phyloP scores from a whole-genome alignment of 2,888 invertebrate genomes.

The Trachelus stipa region DNA sequence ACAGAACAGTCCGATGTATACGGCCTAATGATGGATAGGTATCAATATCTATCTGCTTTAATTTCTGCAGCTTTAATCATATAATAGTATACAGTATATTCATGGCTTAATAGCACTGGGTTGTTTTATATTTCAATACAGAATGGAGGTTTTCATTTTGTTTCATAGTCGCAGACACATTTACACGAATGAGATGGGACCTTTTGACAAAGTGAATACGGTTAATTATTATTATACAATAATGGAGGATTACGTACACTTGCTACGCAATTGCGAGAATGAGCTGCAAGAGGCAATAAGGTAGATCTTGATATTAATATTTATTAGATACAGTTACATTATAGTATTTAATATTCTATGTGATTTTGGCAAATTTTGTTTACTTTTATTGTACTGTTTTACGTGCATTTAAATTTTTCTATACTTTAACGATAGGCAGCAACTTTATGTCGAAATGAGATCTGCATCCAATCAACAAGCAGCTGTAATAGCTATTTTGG shows the following conservation, averaged over 20 bases:
- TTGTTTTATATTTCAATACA: not conserved
- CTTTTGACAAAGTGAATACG: conserved; percentile 25
- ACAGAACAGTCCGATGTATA: conserved; percentile 10
- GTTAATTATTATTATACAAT: conserved; percentile 40
- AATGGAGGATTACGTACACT: conserved; percentile 43
- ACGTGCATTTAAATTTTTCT: not conserved
- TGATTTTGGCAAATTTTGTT: not conserved
- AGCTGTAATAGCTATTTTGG: conserved; percentile 67
- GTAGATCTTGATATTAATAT: not conserved
- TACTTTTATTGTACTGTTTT: not conserved
- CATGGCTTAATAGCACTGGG: not conserved
- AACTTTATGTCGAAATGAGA: conserved; percentile 68
- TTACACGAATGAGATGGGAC: conserved; percentile 29
- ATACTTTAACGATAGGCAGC: conserved; percentile 59
- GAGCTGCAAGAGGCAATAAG: conserved; percentile 34
- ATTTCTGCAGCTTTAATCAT: not conserved
- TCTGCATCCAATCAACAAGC: conserved; percentile 65
- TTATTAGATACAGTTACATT: not conserved
- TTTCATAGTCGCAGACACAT: conserved; percentile 37
- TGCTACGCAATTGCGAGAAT: conserved; percentile 42
- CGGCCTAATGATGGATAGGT: conserved; percentile 17
- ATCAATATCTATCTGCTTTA: not conserved
- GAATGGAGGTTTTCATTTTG: not conserved
- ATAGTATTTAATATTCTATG: not conserved
- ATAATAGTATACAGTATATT: not conserved